Evolutionary conservation across 2,888 invertebrate genomes (phyloP), one percentile per base, ranked within the genome.

Genomic region (Malthinus seriepunctatus): DNA sequence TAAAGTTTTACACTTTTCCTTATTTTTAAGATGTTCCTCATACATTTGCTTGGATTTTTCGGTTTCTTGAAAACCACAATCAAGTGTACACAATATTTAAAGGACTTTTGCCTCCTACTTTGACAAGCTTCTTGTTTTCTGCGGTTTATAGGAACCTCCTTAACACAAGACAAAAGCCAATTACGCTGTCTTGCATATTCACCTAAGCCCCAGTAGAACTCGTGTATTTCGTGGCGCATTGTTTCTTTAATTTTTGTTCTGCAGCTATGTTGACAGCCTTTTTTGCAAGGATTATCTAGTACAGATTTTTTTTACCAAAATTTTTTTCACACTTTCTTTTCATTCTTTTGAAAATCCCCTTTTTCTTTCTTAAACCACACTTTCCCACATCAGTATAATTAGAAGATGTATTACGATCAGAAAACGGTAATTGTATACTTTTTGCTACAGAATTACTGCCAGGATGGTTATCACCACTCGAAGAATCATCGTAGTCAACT

Each of bases 81-180:
- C 51, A 14, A 42, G 12, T 23, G 14, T 4, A 39, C 39, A 32
- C 31, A 39, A 14, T 51, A 51, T 32, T 42, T 51, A 14, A 33
- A 51, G 7, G 42, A 32, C 14, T 42, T 42, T 2, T 33, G 10
- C n/a, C 51, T 12, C 23, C 44, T 32, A 33, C 42, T 32, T 10
- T 9, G 11, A 1, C 32, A 7, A 32, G 32, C 32, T 2, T 44
- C 10, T 42, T 39, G 42, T 11, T 11, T 35, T 32, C 39, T 42
- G 10, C 51, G 39, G n/a, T 42, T 39, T 8, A 38, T 51, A 6
- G 14, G 12, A n/a, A 39, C 37, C 32, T 51, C 32, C 23, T 39
- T 32, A n/a, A 32, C 32, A 8, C 42, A 51, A 23, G 51, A 39
- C 23, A 42, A 12, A 23, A 51, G 32, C 51, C 32, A 51, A 31